These are phyloP conservation scores for Pasiphila rectangulata DNA, from an alignment of 2,888 invertebrate genomes.

Conservation along the genomic window DNA sequence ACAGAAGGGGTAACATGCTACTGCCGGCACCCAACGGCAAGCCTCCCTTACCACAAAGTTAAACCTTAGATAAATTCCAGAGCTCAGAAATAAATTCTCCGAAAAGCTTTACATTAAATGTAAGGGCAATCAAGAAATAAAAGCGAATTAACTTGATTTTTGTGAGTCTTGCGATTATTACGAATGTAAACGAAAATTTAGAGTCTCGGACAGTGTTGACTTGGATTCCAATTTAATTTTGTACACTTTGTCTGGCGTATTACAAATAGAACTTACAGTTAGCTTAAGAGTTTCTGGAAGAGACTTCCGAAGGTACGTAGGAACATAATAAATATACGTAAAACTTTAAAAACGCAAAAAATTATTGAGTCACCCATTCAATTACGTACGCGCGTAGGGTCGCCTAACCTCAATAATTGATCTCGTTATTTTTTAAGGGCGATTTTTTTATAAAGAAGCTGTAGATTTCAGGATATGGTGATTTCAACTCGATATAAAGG, in stretches of 20 bases:
- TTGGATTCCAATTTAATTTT: constrained; percentile 58
- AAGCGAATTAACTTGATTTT: constrained; percentile 3
- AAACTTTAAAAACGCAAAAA: too few relatives aligned
- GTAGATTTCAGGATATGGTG: too few relatives aligned
- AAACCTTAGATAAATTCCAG: too few relatives aligned
- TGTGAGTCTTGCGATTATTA: constrained; percentile 41
- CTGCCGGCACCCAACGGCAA: too few relatives aligned
- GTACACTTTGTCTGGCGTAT: constrained; percentile 56
- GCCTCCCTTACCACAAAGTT: too few relatives aligned
- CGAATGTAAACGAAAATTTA: constrained; percentile 58
- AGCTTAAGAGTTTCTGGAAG: constrained; percentile 33
- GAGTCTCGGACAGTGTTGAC: constrained; percentile 51
- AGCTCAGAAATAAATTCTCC: neutral
- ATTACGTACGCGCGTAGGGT: neutral
- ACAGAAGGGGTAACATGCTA: too few relatives aligned
- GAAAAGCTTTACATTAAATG: neutral
- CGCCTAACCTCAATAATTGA: constrained; percentile 23
- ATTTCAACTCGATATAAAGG: too few relatives aligned
- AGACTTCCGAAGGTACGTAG: constrained; percentile 1
- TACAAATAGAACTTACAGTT: constrained; percentile 43
- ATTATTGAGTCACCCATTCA: too few relatives aligned
- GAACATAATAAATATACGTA: too few relatives aligned
- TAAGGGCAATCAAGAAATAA: neutral
- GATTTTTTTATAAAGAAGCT: too few relatives aligned
- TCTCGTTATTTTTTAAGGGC: too few relatives aligned